Conservation (phyloP, 2,797 vertebrate species). For the Chloroceryle inda region DNA sequence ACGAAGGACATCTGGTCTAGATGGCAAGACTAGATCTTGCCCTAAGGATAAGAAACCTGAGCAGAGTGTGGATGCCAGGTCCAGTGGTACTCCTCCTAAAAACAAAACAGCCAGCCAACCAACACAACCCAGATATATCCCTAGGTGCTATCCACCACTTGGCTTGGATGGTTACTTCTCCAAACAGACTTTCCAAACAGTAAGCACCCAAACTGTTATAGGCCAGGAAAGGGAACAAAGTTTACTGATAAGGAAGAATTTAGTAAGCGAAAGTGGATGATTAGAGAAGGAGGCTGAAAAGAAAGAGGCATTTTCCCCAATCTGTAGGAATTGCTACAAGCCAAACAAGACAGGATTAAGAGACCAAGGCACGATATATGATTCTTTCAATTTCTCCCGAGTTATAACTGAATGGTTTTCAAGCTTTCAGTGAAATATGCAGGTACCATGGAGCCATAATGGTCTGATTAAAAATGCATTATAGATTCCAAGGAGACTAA, state of each 20-base stretch:
- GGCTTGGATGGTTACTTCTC: background rate
- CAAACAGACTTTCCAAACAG: background rate
- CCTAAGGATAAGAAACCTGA: background rate
- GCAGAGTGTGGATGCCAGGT: background rate
- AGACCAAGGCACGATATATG: background rate
- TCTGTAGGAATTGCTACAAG: background rate
- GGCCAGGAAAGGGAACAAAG: background rate
- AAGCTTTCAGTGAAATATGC: slow-evolving; percentile 5
- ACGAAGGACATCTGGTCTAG: background rate
- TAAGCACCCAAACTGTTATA: background rate
- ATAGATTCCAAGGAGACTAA: background rate
- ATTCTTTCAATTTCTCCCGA: background rate
- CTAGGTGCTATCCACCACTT: background rate
- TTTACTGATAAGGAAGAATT: background rate
- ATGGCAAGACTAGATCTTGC: background rate
- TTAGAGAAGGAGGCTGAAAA: background rate
- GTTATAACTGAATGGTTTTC: slow-evolving; percentile 21
- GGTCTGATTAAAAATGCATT: background rate
- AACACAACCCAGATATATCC: background rate
- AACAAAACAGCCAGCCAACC: background rate
- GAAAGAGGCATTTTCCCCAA: background rate
- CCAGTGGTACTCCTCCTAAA: background rate
- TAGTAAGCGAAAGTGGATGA: background rate
- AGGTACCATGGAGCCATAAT: background rate
- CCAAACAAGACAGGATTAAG: background rate